Conservation (phyloP, 2,113 vertebrate genomes). For the Collichthys lucidus region DNA sequence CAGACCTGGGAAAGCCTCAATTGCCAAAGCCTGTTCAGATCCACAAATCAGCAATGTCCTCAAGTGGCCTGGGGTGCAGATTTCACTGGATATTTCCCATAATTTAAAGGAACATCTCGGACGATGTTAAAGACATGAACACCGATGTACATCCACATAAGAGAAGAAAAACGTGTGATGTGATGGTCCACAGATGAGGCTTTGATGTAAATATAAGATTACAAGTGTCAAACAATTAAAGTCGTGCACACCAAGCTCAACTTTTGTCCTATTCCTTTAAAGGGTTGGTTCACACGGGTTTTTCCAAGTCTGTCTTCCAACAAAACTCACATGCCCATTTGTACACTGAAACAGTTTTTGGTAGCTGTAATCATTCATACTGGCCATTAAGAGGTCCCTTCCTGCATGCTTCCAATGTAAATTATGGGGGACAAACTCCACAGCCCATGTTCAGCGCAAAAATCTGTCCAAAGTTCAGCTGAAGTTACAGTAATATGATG, state of each 20-base stretch:
- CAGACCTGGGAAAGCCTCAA: not conserved
- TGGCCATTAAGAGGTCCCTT: not conserved
- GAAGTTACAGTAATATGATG: not conserved
- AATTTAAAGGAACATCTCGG: not conserved
- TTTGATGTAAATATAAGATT: not conserved
- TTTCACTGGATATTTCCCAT: not conserved
- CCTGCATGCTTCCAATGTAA: not conserved
- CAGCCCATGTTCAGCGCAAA: not conserved
- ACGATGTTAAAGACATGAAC: not conserved
- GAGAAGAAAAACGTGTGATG: not conserved
- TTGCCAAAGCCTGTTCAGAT: not conserved
- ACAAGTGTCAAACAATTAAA: not conserved
- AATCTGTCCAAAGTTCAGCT: not conserved
- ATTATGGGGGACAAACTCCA: not conserved
- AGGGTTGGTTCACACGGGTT: not conserved
- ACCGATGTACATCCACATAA: not conserved
- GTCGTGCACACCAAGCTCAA: not conserved
- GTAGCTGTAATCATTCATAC: not conserved
- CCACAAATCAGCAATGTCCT: conserved; percentile 4
- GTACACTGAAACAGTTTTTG: not conserved
- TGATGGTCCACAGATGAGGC: not conserved
- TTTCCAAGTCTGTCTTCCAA: not conserved
- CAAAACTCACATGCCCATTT: not conserved
- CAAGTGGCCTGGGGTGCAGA: not conserved
- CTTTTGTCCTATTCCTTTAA: not conserved